phyloP scores from a whole-genome alignment of 92 coral and sea anemone species.

The Virgularia gustaviana region DNA sequence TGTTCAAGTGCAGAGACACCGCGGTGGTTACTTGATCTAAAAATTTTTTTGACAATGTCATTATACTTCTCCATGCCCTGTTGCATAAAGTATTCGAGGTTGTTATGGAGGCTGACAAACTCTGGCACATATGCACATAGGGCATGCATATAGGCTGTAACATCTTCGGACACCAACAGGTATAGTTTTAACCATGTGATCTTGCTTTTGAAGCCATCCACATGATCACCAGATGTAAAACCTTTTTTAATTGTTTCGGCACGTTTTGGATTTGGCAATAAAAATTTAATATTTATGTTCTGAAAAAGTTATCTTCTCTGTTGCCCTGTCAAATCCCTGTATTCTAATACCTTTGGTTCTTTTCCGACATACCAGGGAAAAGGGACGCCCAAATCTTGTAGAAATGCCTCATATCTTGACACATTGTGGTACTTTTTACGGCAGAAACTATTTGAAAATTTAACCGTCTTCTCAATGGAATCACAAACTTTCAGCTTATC shows the following conservation, averaged over 20 bases:
- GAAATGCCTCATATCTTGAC: slow-evolving; percentile 53
- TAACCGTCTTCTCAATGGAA: slow-evolving; percentile 33
- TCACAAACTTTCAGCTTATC: slow-evolving; percentile 52
- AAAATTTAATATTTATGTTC: background rate
- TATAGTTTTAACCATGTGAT: background rate
- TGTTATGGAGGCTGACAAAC: slow-evolving; percentile 41
- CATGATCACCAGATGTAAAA: slow-evolving; percentile 12
- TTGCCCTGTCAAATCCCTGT: slow-evolving; percentile 11
- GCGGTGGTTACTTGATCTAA: slow-evolving; percentile 58
- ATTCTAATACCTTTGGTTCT: slow-evolving; percentile 51
- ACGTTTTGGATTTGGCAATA: slow-evolving; percentile 11
- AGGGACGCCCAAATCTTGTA: slow-evolving; percentile 34
- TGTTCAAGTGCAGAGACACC: slow-evolving; percentile 50
- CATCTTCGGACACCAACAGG: slow-evolving; percentile 21
- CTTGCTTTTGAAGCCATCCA: slow-evolving; percentile 4
- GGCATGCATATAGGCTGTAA: slow-evolving; percentile 35
- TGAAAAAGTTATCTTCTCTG: slow-evolving; percentile 6
- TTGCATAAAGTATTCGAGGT: slow-evolving; percentile 48
- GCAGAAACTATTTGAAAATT: slow-evolving; percentile 34
- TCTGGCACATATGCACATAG: slow-evolving; percentile 50
- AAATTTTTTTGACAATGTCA: slow-evolving; percentile 47
- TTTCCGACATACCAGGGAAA: slow-evolving; percentile 49
- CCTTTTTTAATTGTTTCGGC: background rate
- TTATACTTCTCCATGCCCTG: slow-evolving; percentile 63
- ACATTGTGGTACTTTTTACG: slow-evolving; percentile 42